Conservation (phyloP, 2,113 vertebrate genomes). For the Corythoichthys haematopterus region DNA sequence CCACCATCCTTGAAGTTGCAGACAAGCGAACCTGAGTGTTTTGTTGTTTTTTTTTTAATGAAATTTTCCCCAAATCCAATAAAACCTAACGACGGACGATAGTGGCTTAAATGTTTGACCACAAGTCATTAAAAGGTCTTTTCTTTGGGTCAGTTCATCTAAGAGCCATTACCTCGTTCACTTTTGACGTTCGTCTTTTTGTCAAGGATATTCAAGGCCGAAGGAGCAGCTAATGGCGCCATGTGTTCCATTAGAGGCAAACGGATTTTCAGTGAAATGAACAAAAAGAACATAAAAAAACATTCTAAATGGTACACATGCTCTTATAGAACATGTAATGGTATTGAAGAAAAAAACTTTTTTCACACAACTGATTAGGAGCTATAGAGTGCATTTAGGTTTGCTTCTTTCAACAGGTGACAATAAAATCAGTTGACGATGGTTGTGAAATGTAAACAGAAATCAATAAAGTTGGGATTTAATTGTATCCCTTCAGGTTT, state of each 20-base stretch:
- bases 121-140: conserved; percentile 1
- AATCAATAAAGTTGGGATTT: neutral
- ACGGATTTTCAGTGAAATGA: neutral
- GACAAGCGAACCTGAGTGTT: conserved; percentile 39
- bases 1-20: conserved; percentile 40
- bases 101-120: neutral
- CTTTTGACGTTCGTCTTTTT: neutral
- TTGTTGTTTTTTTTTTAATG: too few species aligned
- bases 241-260: conserved; percentile 12
- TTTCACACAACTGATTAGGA: neutral
- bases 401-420: too few species aligned
- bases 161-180: conserved; percentile 14
- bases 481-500: too few species aligned
- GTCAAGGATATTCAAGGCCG: neutral
- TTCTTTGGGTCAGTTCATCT: conserved; percentile 4
- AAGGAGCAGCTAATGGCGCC: neutral
- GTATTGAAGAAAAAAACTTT: neutral
- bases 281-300: neutral
- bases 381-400: neutral
- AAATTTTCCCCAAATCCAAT: neutral
- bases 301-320: neutral
- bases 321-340: neutral
- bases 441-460: neutral
- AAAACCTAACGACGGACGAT: neutral
- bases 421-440: neutral